Evolutionary conservation across 2,113 vertebrate genomes (phyloP).

Genomic region (Saccopteryx leptura): DNA sequence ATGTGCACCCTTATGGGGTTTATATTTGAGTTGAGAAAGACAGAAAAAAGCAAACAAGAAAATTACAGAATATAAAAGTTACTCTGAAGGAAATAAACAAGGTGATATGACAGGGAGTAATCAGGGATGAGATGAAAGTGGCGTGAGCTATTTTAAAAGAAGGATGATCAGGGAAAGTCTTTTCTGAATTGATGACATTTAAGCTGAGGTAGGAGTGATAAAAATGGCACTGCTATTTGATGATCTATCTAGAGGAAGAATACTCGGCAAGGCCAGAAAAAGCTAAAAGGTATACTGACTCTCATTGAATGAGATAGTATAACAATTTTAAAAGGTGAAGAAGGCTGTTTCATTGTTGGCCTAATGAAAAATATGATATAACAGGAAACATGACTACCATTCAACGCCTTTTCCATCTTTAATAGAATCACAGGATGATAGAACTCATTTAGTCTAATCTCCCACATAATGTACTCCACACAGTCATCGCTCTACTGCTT

Average conservation of each 20-base stretch:
- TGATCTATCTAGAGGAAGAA: not conserved
- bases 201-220: slow-evolving; percentile 3
- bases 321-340: slow-evolving; percentile 4
- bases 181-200: slow-evolving; percentile 36
- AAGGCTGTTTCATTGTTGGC: not conserved
- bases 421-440: not conserved
- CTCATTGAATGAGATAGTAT: not conserved
- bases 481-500: not conserved
- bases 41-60: slow-evolving; percentile 29
- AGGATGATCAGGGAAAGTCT: not conserved
- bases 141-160: not conserved
- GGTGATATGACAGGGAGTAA: slow-evolving; percentile 13
- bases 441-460: slow-evolving; percentile 32
- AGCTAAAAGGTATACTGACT: not conserved
- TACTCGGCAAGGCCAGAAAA: not conserved
- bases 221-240: slow-evolving; percentile 33
- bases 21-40: not conserved
- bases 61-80: slow-evolving; percentile 1
- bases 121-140: not conserved
- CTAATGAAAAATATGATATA: slow-evolving; percentile 22
- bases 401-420: slow-evolving; percentile 11
- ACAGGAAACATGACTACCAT: slow-evolving; percentile 4
- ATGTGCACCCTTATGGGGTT: not conserved
- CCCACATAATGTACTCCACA: not conserved
- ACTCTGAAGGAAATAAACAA: slow-evolving; percentile 49